Conservation (phyloP, 2,797 vertebrate species). For the Hypotaenidia okinawae region DNA sequence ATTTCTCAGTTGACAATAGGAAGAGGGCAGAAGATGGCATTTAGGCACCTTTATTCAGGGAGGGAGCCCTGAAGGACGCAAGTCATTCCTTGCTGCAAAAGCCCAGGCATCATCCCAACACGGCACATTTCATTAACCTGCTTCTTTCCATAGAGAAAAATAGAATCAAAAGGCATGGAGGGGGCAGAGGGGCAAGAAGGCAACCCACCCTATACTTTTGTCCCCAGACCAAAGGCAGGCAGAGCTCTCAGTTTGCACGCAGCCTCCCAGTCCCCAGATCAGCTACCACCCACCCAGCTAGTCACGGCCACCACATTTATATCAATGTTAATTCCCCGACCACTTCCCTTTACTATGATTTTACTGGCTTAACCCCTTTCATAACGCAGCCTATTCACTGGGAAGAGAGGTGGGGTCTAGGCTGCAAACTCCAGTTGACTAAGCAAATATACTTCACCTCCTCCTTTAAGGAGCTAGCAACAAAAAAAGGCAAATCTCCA, state of each 20-base stretch:
- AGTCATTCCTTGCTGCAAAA: slow-evolving; percentile 8
- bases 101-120: not conserved
- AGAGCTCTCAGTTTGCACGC: not conserved
- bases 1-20: slow-evolving; percentile 30
- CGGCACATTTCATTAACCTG: not conserved
- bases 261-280: not conserved
- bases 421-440: slow-evolving; percentile 43
- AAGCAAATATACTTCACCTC: not conserved
- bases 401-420: slow-evolving; percentile 39
- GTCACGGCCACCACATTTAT: not conserved
- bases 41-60: not conserved
- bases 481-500: not conserved
- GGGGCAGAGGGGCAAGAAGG: not conserved
- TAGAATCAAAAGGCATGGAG: not conserved
- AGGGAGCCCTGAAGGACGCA: slow-evolving; percentile 5
- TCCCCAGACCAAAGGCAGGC: not conserved
- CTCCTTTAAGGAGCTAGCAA: not conserved
- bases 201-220: not conserved
- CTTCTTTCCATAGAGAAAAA: not conserved
- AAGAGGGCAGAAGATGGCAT: not conserved
- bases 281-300: slow-evolving; percentile 35
- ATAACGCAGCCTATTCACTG: not conserved
- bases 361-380: slow-evolving; percentile 62
- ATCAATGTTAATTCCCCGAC: slow-evolving; percentile 18
- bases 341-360: slow-evolving; percentile 39